A percentile compares a stretch with the other conserved stretches of the same genome.
These are phyloP conservation scores for Brenthis ino DNA, from an alignment of 2,888 invertebrate genomes.

Conservation along the genomic window DNA sequence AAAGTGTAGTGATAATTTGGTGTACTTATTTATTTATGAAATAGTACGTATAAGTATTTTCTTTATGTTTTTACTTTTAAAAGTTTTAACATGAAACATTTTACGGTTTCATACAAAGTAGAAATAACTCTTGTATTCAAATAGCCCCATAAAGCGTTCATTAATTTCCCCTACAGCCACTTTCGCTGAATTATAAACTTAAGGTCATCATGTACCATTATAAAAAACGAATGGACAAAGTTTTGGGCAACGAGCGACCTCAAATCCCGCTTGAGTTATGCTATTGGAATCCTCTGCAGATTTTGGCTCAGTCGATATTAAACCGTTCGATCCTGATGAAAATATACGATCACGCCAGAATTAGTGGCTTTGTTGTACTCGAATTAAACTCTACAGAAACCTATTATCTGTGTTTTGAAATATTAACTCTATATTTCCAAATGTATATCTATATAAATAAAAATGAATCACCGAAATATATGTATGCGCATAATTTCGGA, in stretches of 20 bases:
- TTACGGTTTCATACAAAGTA: neutral
- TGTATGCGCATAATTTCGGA: too few relatives aligned
- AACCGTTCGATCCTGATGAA: conserved; percentile 41
- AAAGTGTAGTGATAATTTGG: too few relatives aligned
- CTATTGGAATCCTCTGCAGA: conserved; percentile 40
- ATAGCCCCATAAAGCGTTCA: conserved; percentile 13
- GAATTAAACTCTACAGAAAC: conserved; percentile 19
- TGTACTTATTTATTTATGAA: too few relatives aligned
- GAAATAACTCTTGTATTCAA: conserved; percentile 8
- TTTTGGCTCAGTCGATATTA: conserved; percentile 42
- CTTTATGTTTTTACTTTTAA: neutral
- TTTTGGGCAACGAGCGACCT: conserved; percentile 38
- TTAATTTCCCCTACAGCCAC: conserved; percentile 19
- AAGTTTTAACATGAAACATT: neutral
- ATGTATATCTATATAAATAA: too few relatives aligned
- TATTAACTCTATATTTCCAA: neutral
- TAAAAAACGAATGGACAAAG: conserved; percentile 41
- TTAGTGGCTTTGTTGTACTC: conserved; percentile 36
- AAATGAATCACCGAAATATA: too few relatives aligned
- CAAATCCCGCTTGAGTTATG: conserved; percentile 42
- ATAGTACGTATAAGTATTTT: neutral
- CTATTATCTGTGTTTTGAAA: conserved; percentile 34
- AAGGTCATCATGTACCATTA: conserved; percentile 34
- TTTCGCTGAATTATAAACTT: conserved; percentile 29
- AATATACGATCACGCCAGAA: conserved; percentile 39